Evolutionary conservation across 2,113 vertebrate species (phyloP).

Genomic region (Erpornis zantholeuca): DNA sequence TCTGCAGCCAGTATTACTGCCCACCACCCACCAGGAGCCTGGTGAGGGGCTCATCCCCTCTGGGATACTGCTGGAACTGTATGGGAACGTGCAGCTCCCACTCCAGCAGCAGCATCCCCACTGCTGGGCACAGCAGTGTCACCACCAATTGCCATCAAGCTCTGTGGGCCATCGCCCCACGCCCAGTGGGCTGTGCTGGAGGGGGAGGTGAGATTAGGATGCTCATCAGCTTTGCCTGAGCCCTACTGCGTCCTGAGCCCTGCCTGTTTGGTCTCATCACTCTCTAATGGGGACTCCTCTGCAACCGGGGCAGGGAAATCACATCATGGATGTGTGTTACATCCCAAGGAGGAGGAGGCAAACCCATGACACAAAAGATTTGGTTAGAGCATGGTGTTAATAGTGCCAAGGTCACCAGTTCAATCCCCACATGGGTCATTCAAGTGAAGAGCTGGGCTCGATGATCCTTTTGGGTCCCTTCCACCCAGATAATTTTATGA

Average conservation of each 20-base stretch:
- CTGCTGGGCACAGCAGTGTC: neutral
- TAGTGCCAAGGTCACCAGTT: neutral
- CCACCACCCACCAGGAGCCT: neutral
- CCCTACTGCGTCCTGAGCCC: neutral
- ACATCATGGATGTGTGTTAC: neutral
- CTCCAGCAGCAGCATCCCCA: neutral
- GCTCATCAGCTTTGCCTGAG: neutral
- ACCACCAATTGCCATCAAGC: neutral
- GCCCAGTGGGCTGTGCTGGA: neutral
- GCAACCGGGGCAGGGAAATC: neutral
- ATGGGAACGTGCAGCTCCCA: neutral
- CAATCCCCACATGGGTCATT: neutral
- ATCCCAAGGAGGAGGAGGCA: neutral
- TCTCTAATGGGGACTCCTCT: fast-evolving
- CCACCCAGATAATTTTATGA: neutral
- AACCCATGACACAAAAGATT: neutral
- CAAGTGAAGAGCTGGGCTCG: neutral
- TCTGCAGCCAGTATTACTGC: neutral
- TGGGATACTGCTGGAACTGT: fast-evolving
- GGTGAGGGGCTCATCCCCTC: neutral
- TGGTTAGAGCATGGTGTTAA: neutral
- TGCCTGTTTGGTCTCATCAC: fast-evolving
- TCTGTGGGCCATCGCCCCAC: neutral
- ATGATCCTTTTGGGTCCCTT: neutral
- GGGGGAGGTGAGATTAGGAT: neutral